phyloP scores from a whole-genome alignment of 1,140 invertebrate species.

The Holcopasites calliopsidis region DNA sequence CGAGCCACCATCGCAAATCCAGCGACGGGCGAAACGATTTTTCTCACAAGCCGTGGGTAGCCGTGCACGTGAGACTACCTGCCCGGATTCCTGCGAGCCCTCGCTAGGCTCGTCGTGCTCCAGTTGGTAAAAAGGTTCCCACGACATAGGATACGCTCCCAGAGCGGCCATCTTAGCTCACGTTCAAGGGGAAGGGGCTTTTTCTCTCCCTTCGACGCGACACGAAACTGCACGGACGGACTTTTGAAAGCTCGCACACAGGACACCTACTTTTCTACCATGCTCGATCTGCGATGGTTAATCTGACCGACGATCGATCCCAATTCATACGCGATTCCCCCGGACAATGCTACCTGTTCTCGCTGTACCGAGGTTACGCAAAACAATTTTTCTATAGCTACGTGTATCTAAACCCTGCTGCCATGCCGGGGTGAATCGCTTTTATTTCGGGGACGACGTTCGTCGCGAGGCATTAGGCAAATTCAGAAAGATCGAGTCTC shows the following conservation, averaged over 20 bases:
- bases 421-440: background rate
- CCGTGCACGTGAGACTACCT: constrained; percentile 73
- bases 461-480: background rate
- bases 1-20: constrained; percentile 61
- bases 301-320: constrained; percentile 21
- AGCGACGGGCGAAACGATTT: constrained; percentile 64
- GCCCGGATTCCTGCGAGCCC: constrained; percentile 64
- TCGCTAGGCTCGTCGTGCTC: constrained; percentile 66
- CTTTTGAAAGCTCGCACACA: constrained; percentile 12
- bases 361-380: background rate
- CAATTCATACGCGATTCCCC: constrained; percentile 8
- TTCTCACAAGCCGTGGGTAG: constrained; percentile 71
- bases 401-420: background rate
- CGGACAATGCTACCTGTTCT: constrained; percentile 7
- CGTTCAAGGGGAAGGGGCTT: constrained; percentile 22
- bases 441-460: background rate
- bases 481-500: background rate
- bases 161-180: constrained; percentile 56
- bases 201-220: constrained; percentile 48
- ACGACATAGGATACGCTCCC: constrained; percentile 70
- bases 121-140: constrained; percentile 77
- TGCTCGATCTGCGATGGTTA: background rate
- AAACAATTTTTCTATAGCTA: background rate
- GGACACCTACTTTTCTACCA: constrained; percentile 24
- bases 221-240: constrained; percentile 10